Base-by-base conservation (phyloP, 2,797 vertebrate species). In the Coregonus ussuriensis region DNA sequence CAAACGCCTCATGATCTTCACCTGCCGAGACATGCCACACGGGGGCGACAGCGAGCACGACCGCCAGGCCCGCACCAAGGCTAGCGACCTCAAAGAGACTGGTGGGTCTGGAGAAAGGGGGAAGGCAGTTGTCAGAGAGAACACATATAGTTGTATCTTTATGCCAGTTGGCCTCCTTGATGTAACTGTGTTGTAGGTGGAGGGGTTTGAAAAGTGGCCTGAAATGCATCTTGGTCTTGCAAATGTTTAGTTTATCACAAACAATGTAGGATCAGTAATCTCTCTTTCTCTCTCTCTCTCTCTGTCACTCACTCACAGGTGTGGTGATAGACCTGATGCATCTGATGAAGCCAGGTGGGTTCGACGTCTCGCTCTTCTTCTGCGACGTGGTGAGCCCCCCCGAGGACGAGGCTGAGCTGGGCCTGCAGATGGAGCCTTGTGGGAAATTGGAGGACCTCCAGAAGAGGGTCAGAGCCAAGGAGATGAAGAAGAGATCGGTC, bases 1-100 rank as follows among this genome's bases (percentile, higher is more conserved):
- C 86, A 99, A 99, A 87, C 95, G 96, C 66, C 93, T 99, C 81
- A 97, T 99, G 97, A 94, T 99, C 71, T 99, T 99, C 93, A 99
- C 97, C 75, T 99, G 98, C 2, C 93, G 96, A 69, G 98, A 99
- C 14, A 66, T 96, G n/a, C 98, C 97, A 67, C 97, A 25, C 25
- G 25, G 25, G 25, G 25, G 25, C 25, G 25, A 25, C 25, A 25
- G 25, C 25, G 25, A 25, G 6, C 96, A 93, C 85, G 95, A 97
- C 79, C 94, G 93, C 76, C 93, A 95, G 89, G 95, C 97, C 78
- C 94, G 96, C 81, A 98, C 97, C 76, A 98, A 98, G 90, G 97
- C 98, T 62, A 82, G 89, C 13, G 98, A 99, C 84, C 96, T 99
- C 25, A 96, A 94, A 78, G 98, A 98, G 66, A 97, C 96, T 4